Evolutionary conservation across 2,797 vertebrate genomes (phyloP).

Genomic region (Bufotes viridis): DNA sequence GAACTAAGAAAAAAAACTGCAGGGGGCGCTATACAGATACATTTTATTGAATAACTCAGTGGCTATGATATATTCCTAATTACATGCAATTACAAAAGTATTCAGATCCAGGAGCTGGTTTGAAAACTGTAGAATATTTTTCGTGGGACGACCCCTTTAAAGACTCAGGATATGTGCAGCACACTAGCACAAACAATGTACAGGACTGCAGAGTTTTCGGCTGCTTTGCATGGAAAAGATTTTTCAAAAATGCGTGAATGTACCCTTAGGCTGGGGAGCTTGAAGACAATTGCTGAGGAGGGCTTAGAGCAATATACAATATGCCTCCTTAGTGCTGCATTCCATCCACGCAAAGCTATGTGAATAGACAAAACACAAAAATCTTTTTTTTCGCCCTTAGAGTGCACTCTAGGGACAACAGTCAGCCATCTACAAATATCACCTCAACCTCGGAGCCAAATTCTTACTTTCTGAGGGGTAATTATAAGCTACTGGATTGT

Average conservation of each 20-base stretch:
- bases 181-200: neutral
- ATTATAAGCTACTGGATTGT: too few relatives aligned
- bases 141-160: too few relatives aligned
- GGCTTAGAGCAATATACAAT: neutral
- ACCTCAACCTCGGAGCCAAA: neutral
- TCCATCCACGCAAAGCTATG: neutral
- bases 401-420: neutral
- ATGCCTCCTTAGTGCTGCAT: neutral
- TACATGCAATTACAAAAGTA: too few relatives aligned
- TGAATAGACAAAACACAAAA: neutral
- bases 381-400: neutral
- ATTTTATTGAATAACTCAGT: too few relatives aligned
- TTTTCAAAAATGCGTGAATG: neutral
- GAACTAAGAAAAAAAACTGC: too few relatives aligned
- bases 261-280: neutral
- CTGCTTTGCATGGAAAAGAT: too few relatives aligned
- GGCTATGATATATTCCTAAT: too few relatives aligned
- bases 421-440: neutral
- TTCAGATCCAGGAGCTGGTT: too few relatives aligned
- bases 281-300: neutral
- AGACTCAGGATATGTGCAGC: too few relatives aligned
- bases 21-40: too few relatives aligned
- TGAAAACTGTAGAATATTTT: too few relatives aligned
- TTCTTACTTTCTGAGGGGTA: too few relatives aligned
- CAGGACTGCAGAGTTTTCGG: neutral